phyloP scores from a whole-genome alignment of 2,797 vertebrate genomes.

The Epinephelus awoara region DNA sequence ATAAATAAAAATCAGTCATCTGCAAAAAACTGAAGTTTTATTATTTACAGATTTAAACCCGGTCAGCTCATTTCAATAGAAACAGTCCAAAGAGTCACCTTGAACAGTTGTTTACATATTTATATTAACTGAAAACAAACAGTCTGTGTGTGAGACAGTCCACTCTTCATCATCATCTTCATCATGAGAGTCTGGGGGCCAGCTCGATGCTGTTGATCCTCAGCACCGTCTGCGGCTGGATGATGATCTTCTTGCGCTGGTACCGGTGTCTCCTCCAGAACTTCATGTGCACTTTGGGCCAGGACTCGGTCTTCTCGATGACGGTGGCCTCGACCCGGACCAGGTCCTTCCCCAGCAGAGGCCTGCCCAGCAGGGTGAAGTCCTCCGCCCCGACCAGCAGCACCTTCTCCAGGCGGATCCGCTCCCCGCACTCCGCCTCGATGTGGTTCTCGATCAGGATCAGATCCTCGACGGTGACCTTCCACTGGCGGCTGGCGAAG shows the following conservation, averaged over 20 bases:
- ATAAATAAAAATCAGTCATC: not conserved
- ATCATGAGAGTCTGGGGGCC: slow-evolving; percentile 83
- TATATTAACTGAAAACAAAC: not conserved
- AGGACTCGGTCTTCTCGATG: slow-evolving; percentile 94
- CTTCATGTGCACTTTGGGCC: slow-evolving; percentile 91
- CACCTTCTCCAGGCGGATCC: slow-evolving; percentile 95
- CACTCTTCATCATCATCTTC: slow-evolving; percentile 24
- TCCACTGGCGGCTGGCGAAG: slow-evolving; percentile 95
- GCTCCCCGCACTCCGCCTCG: slow-evolving; percentile 90
- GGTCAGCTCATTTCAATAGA: not conserved
- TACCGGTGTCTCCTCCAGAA: slow-evolving; percentile 89
- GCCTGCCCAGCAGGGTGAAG: slow-evolving; percentile 93
- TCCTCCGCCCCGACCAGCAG: slow-evolving; percentile 81
- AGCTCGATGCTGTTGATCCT: slow-evolving; percentile 92
- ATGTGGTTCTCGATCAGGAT: slow-evolving; percentile 91
- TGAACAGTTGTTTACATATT: not conserved
- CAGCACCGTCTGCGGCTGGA: slow-evolving; percentile 91
- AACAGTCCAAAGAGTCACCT: not conserved
- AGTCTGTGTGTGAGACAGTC: not conserved
- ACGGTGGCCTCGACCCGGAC: slow-evolving; percentile 94
- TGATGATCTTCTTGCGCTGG: slow-evolving; percentile 85
- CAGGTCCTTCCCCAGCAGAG: slow-evolving; percentile 89
- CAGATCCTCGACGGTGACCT: slow-evolving; percentile 93
- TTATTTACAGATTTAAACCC: slow-evolving; percentile 58
- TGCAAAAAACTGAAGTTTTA: slow-evolving; percentile 30